phyloP scores from a whole-genome alignment of 2,888 invertebrate genomes.

The Acanthacorydalis orientalis region DNA sequence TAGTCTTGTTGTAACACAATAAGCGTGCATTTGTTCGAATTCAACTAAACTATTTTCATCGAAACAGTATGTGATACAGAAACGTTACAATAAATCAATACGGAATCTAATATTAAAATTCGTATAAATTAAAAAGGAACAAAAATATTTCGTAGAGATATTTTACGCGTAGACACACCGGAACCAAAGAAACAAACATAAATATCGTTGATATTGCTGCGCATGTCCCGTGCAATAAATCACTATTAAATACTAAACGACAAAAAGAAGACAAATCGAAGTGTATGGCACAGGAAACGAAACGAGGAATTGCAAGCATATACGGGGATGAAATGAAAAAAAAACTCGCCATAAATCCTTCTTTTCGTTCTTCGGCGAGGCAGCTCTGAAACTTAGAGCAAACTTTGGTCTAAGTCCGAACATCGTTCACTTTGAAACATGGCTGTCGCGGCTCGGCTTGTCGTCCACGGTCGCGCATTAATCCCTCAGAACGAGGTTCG shows the following conservation, averaged over 20 bases:
- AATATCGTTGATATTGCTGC: background rate
- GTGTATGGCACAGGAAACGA: conserved; percentile 13
- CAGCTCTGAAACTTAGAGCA: conserved; percentile 7
- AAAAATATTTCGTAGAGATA: background rate
- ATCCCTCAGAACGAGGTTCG: too few relatives aligned
- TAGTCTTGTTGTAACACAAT: too few relatives aligned
- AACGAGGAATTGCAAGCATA: background rate
- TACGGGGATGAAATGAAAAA: conserved; percentile 16
- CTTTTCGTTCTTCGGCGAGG: conserved; percentile 19
- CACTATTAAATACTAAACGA: conserved; percentile 27
- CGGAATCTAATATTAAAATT: too few relatives aligned
- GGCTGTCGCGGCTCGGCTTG: conserved; percentile 17
- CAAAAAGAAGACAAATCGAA: conserved; percentile 29
- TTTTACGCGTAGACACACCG: background rate
- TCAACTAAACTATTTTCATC: too few relatives aligned
- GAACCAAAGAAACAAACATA: background rate
- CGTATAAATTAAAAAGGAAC: too few relatives aligned
- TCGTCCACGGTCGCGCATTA: background rate
- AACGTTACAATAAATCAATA: too few relatives aligned
- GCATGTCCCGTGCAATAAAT: conserved; percentile 16
- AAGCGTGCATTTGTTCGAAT: too few relatives aligned
- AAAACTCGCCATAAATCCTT: conserved; percentile 26
- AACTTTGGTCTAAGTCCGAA: conserved; percentile 27
- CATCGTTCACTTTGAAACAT: conserved; percentile 29
- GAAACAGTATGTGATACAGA: too few relatives aligned